Percentiles rank a stretch among this genome's conserved stretches.
These are phyloP conservation scores for Lepilemur septentrionalis DNA, from an alignment of 2,797 vertebrate species.

Conservation along the genomic window DNA sequence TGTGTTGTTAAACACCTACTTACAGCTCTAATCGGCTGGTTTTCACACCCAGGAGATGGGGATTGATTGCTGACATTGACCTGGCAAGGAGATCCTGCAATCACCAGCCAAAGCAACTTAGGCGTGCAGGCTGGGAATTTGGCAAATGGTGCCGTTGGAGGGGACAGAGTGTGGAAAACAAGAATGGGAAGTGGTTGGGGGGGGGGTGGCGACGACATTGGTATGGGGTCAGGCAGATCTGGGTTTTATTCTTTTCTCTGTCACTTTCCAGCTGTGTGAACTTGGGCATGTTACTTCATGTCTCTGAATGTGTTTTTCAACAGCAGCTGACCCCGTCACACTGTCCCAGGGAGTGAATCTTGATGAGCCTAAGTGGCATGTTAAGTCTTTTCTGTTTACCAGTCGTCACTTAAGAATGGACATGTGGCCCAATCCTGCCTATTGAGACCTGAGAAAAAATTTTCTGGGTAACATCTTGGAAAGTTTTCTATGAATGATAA, in stretches of 20 bases:
- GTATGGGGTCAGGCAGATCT: neutral
- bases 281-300: neutral
- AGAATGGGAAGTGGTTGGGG: neutral
- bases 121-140: neutral
- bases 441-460: neutral
- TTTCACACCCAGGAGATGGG: constrained; percentile 51
- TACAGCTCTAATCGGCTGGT: constrained; percentile 69
- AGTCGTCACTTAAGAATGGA: neutral
- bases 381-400: neutral
- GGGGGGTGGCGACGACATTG: neutral
- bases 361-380: no score
- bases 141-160: neutral
- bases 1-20: constrained; percentile 70
- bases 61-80: constrained; percentile 70
- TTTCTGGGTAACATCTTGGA: neutral
- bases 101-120: constrained; percentile 47
- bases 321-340: neutral
- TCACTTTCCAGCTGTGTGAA: neutral
- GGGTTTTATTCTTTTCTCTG: neutral
- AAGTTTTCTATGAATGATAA: neutral
- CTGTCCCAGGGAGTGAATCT: neutral
- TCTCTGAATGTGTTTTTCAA: neutral
- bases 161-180: neutral
- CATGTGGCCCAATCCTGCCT: neutral
- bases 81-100: constrained; percentile 39